Percentiles rank a stretch among this genome's conserved stretches.
Evolutionary conservation across 2,888 invertebrate genomes (phyloP).

Genomic region (Drosophila anomalata): DNA sequence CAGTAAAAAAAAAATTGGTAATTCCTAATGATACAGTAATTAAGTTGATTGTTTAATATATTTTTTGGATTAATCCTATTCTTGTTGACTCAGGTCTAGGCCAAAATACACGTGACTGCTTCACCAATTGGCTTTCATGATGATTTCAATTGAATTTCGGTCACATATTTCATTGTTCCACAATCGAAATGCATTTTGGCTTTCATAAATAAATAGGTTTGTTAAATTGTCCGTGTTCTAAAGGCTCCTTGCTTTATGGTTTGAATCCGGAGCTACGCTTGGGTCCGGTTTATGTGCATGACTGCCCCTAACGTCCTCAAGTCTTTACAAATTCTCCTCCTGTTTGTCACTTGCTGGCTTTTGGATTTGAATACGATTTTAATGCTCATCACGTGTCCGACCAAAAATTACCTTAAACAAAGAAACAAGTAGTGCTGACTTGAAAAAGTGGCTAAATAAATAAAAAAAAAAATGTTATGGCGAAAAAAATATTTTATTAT

Average conservation of each 20-base stretch:
- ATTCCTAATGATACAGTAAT: background rate
- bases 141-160: conserved; percentile 59
- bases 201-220: conserved; percentile 74
- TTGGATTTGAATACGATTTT: conserved; percentile 67
- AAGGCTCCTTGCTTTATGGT: background rate
- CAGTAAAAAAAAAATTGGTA: background rate
- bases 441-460: background rate
- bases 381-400: conserved; percentile 67
- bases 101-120: conserved; percentile 53
- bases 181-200: conserved; percentile 64
- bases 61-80: conserved; percentile 35
- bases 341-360: conserved; percentile 62
- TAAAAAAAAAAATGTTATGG: background rate
- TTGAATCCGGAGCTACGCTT: conserved; percentile 6
- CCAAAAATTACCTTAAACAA: conserved; percentile 27
- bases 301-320: conserved; percentile 23
- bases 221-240: conserved; percentile 68
- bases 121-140: conserved; percentile 56
- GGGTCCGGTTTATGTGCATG: conserved; percentile 21
- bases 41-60: background rate
- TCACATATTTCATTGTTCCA: conserved; percentile 58
- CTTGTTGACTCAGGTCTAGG: conserved; percentile 27
- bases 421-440: background rate
- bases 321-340: conserved; percentile 30
- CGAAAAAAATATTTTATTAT: too few species aligned